phyloP scores from a whole-genome alignment of 2,888 invertebrate species.

The Smittia aterrima region DNA sequence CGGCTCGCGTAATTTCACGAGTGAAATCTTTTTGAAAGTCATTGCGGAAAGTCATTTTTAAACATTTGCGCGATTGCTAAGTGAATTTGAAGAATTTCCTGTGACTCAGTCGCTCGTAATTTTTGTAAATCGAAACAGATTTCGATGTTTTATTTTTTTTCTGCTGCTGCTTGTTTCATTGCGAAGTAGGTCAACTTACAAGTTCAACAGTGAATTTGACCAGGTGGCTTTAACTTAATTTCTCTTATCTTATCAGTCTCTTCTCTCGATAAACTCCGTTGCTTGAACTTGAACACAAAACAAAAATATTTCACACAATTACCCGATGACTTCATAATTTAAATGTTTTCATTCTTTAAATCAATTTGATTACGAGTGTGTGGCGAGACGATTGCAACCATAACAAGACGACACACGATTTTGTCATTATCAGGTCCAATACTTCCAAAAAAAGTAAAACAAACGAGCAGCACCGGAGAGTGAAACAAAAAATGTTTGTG shows the following conservation, averaged over 20 bases:
- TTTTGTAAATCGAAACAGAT: conserved; percentile 11
- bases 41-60: neutral
- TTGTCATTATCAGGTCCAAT: neutral
- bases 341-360: neutral
- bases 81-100: conserved; percentile 23
- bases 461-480: neutral
- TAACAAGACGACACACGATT: neutral
- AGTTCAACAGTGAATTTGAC: neutral
- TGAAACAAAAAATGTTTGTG: too few relatives aligned
- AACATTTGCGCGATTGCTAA: neutral
- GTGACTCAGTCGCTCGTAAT: conserved; percentile 5
- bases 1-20: neutral
- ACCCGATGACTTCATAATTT: too few relatives aligned
- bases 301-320: too few relatives aligned
- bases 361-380: neutral
- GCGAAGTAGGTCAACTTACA: neutral
- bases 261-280: too few relatives aligned
- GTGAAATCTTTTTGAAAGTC: neutral
- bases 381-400: too few relatives aligned
- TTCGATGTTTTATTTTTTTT: neutral
- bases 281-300: too few relatives aligned
- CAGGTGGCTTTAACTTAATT: too few relatives aligned
- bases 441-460: too few relatives aligned
- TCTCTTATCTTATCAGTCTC: too few relatives aligned
- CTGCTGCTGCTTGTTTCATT: neutral